Evolutionary conservation across 2,113 vertebrate species (phyloP).

Genomic region (Muscicapa adusta): DNA sequence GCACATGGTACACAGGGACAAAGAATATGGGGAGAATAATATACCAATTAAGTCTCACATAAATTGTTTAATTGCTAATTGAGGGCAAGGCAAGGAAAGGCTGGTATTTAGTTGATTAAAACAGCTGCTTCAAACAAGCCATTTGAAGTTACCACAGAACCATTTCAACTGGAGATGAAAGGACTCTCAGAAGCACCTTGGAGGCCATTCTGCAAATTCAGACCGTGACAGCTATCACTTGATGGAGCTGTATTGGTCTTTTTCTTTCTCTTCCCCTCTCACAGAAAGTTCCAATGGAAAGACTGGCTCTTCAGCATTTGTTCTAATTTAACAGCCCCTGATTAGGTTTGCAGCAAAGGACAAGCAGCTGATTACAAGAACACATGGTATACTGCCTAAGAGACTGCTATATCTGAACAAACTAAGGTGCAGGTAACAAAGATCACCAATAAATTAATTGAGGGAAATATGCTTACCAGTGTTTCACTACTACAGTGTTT

Average conservation of each 20-base stretch:
- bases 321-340: conserved; percentile 19
- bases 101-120: conserved; percentile 45
- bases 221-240: neutral
- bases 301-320: neutral
- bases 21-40: neutral
- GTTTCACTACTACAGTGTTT: neutral
- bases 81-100: neutral
- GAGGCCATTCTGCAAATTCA: neutral
- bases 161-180: neutral
- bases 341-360: neutral
- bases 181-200: neutral
- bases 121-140: conserved; percentile 46
- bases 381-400: neutral
- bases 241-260: neutral
- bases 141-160: conserved; percentile 28
- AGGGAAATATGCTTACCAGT: neutral
- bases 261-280: conserved; percentile 9
- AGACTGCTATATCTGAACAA: neutral
- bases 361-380: neutral
- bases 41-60: neutral
- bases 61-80: conserved; percentile 41
- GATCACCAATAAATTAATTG: neutral
- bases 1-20: neutral
- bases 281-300: neutral
- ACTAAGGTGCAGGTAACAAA: neutral